Percentiles rank a stretch among this genome's conserved stretches.
phyloP scores from a whole-genome alignment of 1,140 invertebrate genomes.

The Cryptotermes secundus region DNA sequence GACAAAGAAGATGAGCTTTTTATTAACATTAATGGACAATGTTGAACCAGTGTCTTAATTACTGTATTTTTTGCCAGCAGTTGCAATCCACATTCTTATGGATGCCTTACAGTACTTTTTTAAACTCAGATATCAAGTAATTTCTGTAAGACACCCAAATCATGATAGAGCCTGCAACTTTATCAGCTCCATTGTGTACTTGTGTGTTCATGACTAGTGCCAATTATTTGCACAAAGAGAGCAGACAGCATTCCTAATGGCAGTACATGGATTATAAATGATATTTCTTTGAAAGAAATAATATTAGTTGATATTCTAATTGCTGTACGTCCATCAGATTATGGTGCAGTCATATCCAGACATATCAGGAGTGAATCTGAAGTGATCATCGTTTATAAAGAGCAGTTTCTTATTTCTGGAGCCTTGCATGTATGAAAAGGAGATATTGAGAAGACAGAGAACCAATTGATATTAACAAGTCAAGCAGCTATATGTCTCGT shows the following conservation, averaged over 20 bases:
- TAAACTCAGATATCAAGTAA: background rate
- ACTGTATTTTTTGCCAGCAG: background rate
- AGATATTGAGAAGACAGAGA: too few relatives aligned
- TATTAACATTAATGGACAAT: background rate
- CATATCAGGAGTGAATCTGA: background rate
- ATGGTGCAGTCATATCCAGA: background rate
- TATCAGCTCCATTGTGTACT: slow-evolving; percentile 11
- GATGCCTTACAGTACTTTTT: background rate
- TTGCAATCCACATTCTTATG: background rate
- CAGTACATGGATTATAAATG: slow-evolving; percentile 13
- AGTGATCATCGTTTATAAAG: background rate
- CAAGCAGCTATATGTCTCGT: too few relatives aligned
- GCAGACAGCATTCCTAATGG: background rate
- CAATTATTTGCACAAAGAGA: slow-evolving; percentile 23
- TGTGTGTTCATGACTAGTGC: slow-evolving; percentile 30
- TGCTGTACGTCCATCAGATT: background rate
- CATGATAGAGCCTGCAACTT: background rate
- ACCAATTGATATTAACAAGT: too few relatives aligned
- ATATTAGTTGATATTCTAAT: slow-evolving; percentile 13
- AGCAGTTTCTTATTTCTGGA: too few relatives aligned
- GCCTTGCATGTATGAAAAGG: too few relatives aligned
- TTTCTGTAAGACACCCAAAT: background rate
- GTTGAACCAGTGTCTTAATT: background rate
- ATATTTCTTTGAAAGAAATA: background rate
- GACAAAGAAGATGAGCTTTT: background rate